These are phyloP conservation scores for Charadrius vociferus DNA, from an alignment of 2,113 vertebrate species.

Conservation along the genomic window DNA sequence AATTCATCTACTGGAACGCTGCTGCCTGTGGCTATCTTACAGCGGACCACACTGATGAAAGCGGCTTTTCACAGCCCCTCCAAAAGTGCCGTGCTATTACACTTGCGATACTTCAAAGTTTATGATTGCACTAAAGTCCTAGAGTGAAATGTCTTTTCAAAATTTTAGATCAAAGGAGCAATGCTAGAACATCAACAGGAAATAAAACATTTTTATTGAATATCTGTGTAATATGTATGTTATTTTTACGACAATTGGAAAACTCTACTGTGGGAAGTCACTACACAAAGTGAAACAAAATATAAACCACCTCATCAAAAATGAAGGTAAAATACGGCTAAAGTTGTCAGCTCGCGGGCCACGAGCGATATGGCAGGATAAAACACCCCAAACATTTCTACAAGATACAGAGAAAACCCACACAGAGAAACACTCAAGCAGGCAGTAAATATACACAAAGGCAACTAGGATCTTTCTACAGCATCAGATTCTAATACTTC, in stretches of 20 bases:
- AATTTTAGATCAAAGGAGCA: constrained; percentile 51
- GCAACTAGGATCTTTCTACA: constrained; percentile 99
- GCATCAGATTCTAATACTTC: constrained; percentile 97
- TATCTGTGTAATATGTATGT: constrained; percentile 96
- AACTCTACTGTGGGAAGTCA: constrained; percentile 96
- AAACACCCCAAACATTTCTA: constrained; percentile 96
- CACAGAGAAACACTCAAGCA: constrained; percentile 99
- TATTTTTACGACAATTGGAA: constrained; percentile 98
- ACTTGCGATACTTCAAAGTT: neutral
- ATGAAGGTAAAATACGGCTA: constrained; percentile 97
- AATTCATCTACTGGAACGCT: neutral
- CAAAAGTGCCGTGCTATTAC: neutral
- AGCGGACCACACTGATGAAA: neutral
- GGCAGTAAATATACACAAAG: constrained; percentile 99
- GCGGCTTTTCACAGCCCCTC: neutral
- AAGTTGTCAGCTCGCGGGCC: constrained; percentile 86
- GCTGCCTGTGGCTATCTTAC: neutral
- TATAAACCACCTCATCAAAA: constrained; percentile 97
- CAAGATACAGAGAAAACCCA: constrained; percentile 97
- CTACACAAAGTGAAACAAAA: constrained; percentile 99
- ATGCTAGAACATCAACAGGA: constrained; percentile 91
- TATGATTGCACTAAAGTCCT: neutral
- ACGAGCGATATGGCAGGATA: constrained; percentile 93
- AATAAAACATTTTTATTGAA: constrained; percentile 99
- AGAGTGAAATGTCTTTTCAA: neutral